Base-by-base conservation (phyloP, 2,113 vertebrate genomes). In the Spea bombifrons region DNA sequence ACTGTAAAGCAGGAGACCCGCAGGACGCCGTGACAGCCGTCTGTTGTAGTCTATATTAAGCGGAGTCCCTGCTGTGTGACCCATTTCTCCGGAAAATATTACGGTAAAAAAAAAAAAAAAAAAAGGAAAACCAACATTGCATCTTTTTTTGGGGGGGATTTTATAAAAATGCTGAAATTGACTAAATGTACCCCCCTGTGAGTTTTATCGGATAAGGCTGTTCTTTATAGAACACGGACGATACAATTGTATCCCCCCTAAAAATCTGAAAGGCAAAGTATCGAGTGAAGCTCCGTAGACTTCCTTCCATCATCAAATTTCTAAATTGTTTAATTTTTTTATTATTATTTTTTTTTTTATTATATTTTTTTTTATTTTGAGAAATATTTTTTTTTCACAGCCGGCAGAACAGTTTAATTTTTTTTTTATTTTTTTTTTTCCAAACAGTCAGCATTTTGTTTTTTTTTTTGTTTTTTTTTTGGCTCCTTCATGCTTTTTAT, bases 41-140 rank as follows among this genome's bases (percentile, higher is more conserved):
- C 89, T 81, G 83, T 89, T 89, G 89, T 88, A 90, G 89, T 92
- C 89, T 90, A 87, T 90, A 89, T 94, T 88, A 91, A 88, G 85
- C 66, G 61, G 86, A 86, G 83, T 83, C 44, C 81, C 92, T 80
- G 82, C 92, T 87, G 90, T 88, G 92, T 86, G 86, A 90, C 89
- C 92, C 91, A 87, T 87, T 88, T 94, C 89, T 93, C 89, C 85
- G 73, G 82, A 82, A 81, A 50, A 87, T 86, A 85, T 92, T 89
- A 90, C 89, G 30, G 87, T 88, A 84, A 86, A 90, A 77, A 77
- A 49, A 77, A 17, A 65, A 63, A 63, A 63, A 6, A 63, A 63
- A 63, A 13, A n/a, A 63, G 30, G 6, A 76, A 76, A 66, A 76
- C 43, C 66, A 4, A 10, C 8, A 66, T 52, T 7, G 16, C 47